A percentile compares a stretch with the other conserved stretches of the same genome.
phyloP scores from a whole-genome alignment of 53 echinoderm and acorn worm genomes.

The Antedon mediterranea region DNA sequence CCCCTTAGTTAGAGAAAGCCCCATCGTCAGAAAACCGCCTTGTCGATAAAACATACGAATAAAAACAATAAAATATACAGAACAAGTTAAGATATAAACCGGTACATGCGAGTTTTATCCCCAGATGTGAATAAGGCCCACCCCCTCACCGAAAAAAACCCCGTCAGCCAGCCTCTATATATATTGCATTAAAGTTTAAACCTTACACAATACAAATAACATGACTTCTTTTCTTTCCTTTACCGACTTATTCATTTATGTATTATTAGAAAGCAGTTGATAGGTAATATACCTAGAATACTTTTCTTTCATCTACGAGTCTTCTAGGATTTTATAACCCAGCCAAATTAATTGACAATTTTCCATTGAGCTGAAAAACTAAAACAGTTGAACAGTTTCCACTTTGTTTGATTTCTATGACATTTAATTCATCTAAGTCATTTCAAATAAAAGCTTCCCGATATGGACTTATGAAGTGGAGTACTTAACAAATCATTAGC shows the following conservation, averaged over 20 bases:
- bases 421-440: neutral
- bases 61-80: too few relatives aligned
- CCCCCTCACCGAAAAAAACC: too few relatives aligned
- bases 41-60: too few relatives aligned
- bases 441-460: slow-evolving; percentile 1
- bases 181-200: too few relatives aligned
- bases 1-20: too few relatives aligned
- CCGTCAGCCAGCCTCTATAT: too few relatives aligned
- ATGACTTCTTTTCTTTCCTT: neutral
- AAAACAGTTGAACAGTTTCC: neutral
- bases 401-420: neutral
- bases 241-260: neutral
- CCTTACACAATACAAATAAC: too few relatives aligned
- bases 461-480: neutral
- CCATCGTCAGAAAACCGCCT: too few relatives aligned
- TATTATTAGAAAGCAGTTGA: neutral
- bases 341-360: neutral
- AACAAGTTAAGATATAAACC: too few relatives aligned
- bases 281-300: neutral
- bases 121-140: too few relatives aligned
- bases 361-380: neutral
- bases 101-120: too few relatives aligned
- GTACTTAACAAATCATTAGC: neutral
- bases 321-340: neutral
- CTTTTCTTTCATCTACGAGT: neutral